A percentile compares a stretch with the other conserved stretches of the same genome.
These are phyloP conservation scores for Catharus fuscescens DNA, from an alignment of 2,113 vertebrate genomes.

Conservation along the genomic window DNA sequence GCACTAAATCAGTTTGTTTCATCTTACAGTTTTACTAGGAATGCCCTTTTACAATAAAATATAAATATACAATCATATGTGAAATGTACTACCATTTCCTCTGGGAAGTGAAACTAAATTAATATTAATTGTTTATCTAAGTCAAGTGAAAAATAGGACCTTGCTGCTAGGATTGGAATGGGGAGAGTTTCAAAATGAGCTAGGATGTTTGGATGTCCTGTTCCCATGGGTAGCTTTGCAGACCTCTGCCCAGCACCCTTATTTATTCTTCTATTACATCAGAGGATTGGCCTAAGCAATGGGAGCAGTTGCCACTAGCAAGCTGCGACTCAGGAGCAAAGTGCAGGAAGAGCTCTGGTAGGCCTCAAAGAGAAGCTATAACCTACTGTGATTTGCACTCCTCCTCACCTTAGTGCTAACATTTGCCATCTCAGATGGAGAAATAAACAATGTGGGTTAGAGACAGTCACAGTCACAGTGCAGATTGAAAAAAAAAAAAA, in stretches of 20 bases:
- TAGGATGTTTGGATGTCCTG: neutral
- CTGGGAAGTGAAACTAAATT: constrained; percentile 14
- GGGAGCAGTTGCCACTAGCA: neutral
- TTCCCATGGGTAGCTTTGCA: neutral
- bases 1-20: neutral
- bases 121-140: neutral
- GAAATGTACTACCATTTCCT: neutral
- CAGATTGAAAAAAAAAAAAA: too few species aligned
- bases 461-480: neutral
- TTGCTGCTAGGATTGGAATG: neutral
- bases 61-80: neutral
- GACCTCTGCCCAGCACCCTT: neutral
- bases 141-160: neutral
- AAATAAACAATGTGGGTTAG: neutral
- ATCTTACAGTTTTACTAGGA: neutral
- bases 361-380: neutral
- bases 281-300: neutral
- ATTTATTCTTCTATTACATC: neutral
- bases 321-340: neutral
- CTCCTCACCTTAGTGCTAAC: neutral
- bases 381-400: neutral
- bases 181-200: neutral
- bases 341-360: neutral
- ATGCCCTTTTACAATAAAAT: neutral
- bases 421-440: neutral